A percentile compares a stretch with the other conserved stretches of the same genome.
phyloP scores from a whole-genome alignment of 2,888 invertebrate species.

The Aradus depressus region DNA sequence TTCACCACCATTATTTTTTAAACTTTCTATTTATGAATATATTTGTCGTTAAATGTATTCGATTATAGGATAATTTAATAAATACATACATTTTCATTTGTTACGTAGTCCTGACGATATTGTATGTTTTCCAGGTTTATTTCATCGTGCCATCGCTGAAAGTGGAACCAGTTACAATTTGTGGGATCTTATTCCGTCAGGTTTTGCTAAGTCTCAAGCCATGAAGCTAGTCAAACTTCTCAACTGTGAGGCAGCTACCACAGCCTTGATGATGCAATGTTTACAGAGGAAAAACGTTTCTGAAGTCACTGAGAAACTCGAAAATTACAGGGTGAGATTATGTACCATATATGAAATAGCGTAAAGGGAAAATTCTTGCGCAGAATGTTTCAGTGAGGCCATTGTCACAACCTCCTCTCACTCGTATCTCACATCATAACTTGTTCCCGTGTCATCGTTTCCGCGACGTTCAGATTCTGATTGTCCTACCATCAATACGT shows the following conservation, averaged over 20 bases:
- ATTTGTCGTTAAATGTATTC: not conserved
- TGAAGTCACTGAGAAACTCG: not conserved
- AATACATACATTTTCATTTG: not conserved
- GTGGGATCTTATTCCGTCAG: conserved; percentile 5
- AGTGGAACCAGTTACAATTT: conserved; percentile 9
- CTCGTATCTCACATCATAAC: too few relatives aligned
- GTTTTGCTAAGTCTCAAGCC: not conserved
- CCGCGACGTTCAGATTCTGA: too few relatives aligned
- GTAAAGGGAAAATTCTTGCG: not conserved
- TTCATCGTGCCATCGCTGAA: conserved; percentile 6
- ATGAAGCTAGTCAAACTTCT: conserved; percentile 2
- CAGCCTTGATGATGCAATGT: not conserved
- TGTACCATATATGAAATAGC: too few relatives aligned
- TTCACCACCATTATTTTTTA: not conserved
- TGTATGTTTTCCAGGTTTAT: not conserved
- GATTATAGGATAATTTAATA: not conserved
- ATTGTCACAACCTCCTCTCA: not conserved
- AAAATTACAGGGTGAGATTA: not conserved
- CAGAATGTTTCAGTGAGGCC: not conserved
- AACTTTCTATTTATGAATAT: not conserved
- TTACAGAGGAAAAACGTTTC: not conserved
- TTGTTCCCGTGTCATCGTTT: too few relatives aligned
- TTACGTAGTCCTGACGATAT: not conserved
- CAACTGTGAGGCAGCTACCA: not conserved
- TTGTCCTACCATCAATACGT: too few relatives aligned